A percentile compares a stretch with the other conserved stretches of the same genome.
Evolutionary conservation across 2,888 invertebrate genomes (phyloP).

Genomic region (Drosophila kambysellisi): DNA sequence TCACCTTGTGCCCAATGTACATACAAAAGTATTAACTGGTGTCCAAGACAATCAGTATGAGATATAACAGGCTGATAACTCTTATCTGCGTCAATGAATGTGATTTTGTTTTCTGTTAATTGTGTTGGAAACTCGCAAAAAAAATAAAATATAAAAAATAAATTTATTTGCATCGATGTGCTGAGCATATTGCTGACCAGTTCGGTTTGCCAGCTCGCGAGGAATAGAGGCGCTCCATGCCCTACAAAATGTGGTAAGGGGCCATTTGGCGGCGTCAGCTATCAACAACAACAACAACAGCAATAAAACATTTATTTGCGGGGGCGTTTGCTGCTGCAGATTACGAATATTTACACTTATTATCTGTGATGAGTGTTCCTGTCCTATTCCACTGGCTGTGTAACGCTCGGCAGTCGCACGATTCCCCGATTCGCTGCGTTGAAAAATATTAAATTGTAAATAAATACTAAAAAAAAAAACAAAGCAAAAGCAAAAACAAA

Average conservation of each 20-base stretch:
- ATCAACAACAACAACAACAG: not conserved
- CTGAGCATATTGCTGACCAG: conserved; percentile 44
- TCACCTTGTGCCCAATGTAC: conserved; percentile 49
- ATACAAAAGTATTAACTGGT: conserved; percentile 6
- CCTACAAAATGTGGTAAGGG: conserved; percentile 48
- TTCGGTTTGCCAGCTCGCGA: conserved; percentile 50
- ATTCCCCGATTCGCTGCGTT: conserved; percentile 56
- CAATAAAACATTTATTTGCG: not conserved
- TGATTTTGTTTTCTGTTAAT: not conserved
- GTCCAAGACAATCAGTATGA: conserved; percentile 25
- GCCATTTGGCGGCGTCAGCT: conserved; percentile 12
- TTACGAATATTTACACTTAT: conserved; percentile 33
- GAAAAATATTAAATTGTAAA: conserved; percentile 70
- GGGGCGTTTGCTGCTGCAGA: conserved; percentile 27
- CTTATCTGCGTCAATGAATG: conserved; percentile 32
- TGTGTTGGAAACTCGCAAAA: not conserved
- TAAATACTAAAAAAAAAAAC: conserved; percentile 44
- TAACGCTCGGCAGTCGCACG: conserved; percentile 41
- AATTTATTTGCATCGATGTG: not conserved
- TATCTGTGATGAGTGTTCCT: conserved; percentile 22
- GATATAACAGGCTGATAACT: conserved; percentile 37
- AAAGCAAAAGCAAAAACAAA: conserved; percentile 38
- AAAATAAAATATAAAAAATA: too few relatives aligned
- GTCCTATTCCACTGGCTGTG: conserved; percentile 10
- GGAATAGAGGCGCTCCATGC: conserved; percentile 42